These are phyloP conservation scores for Pristionchus exspectatus DNA, from an alignment of 2,888 invertebrate species.

Conservation along the genomic window DNA sequence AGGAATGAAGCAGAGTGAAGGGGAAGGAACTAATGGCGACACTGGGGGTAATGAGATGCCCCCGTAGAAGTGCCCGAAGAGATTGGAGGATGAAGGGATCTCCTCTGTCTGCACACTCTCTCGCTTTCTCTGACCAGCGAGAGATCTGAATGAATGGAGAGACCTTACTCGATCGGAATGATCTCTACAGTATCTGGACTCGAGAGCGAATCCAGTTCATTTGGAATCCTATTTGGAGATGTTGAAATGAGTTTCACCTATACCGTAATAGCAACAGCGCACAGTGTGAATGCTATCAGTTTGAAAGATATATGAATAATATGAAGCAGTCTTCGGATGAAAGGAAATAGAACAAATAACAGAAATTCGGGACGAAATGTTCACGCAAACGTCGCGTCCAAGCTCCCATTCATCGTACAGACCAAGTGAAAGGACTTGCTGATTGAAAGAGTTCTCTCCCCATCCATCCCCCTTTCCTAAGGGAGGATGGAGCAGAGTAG, in stretches of 20 bases:
- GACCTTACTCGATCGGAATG: not conserved
- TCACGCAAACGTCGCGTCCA: not conserved
- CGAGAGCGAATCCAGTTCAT: no score
- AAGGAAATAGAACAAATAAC: not conserved
- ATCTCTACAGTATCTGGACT: no score
- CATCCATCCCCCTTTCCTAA: not conserved
- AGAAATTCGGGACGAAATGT: not conserved
- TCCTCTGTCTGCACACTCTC: not conserved
- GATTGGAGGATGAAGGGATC: not conserved
- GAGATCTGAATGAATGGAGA: not conserved
- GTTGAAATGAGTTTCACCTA: not conserved
- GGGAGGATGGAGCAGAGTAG: not conserved
- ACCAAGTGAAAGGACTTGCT: not conserved
- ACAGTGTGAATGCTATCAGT: no score
- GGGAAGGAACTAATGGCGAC: not conserved
- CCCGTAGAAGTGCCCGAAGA: not conserved
- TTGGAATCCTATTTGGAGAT: no score
- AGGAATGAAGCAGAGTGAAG: not conserved
- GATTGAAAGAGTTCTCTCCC: constrained; percentile 20
- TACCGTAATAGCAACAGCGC: not conserved
- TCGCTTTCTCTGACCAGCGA: not conserved
- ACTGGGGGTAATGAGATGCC: constrained; percentile 18
- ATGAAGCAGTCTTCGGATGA: no score
- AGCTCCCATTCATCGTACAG: not conserved
- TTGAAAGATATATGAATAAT: no score